These are phyloP conservation scores for Tolmerus cingulatus DNA, from an alignment of 2,888 invertebrate genomes.

Conservation along the genomic window DNA sequence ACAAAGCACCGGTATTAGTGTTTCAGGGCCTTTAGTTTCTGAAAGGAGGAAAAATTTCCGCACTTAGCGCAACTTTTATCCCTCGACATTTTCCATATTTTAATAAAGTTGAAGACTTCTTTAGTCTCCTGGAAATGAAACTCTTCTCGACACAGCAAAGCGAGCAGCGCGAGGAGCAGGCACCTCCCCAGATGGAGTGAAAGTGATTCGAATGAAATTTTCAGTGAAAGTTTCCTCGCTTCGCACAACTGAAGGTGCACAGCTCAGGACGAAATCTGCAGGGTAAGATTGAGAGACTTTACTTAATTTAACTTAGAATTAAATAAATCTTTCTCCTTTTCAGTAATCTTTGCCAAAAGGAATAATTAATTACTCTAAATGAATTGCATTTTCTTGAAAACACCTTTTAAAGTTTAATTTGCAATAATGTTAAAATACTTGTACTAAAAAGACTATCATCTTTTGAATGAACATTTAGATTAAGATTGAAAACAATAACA, in stretches of 20 bases:
- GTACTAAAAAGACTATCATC: neutral
- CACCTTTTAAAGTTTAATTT: neutral
- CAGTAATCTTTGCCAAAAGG: neutral
- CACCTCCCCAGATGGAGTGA: neutral
- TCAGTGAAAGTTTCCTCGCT: neutral
- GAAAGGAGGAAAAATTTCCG: conserved; percentile 12
- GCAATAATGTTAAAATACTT: neutral
- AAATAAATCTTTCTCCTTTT: neutral
- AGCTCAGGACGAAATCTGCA: neutral
- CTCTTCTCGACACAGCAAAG: conserved; percentile 4
- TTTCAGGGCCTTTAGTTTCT: conserved; percentile 19
- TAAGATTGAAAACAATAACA: neutral
- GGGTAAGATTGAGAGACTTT: neutral
- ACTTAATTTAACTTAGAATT: neutral
- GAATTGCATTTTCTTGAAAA: neutral
- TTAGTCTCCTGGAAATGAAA: conserved; percentile 14
- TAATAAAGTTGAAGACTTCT: conserved; percentile 33
- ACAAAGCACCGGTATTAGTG: conserved; percentile 24
- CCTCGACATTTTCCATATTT: conserved; percentile 26
- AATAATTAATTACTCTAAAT: neutral
- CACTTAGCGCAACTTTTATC: conserved; percentile 30
- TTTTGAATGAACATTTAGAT: neutral
- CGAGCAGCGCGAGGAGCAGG: neutral
- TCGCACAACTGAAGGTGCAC: neutral
- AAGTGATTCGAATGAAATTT: conserved; percentile 14